Conservation (phyloP, 2,888 invertebrate species). For the Myopa testacea region DNA sequence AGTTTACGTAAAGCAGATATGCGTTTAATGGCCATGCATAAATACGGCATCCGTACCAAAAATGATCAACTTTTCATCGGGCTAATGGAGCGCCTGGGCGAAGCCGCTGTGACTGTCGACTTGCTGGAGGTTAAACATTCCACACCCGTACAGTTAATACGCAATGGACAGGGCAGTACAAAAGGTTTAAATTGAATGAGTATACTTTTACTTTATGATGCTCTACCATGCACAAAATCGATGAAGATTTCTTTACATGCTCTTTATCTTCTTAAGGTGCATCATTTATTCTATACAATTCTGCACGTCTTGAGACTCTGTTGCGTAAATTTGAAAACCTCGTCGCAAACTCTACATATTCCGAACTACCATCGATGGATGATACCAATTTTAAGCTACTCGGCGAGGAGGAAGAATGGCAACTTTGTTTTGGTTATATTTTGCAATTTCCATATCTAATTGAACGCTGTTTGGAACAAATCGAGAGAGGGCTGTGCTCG, state of each 20-base stretch:
- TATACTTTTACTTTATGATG: background rate
- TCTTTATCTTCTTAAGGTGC: constrained; percentile 73
- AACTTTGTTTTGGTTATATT: constrained; percentile 76
- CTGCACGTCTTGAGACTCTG: constrained; percentile 77
- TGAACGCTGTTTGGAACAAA: constrained; percentile 70
- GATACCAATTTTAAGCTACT: constrained; percentile 75
- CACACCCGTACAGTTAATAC: constrained; percentile 71
- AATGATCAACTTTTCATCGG: constrained; percentile 70
- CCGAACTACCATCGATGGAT: constrained; percentile 72
- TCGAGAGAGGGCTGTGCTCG: constrained; percentile 71
- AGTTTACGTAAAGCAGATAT: constrained; percentile 75
- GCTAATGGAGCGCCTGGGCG: constrained; percentile 73
- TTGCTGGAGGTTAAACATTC: constrained; percentile 75
- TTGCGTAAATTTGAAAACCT: constrained; percentile 74
- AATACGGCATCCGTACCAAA: constrained; percentile 72
- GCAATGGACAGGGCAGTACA: constrained; percentile 60
- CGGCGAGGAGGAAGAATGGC: constrained; percentile 83
- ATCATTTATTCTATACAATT: constrained; percentile 82
- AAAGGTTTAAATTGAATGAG: constrained; percentile 52
- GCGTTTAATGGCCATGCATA: constrained; percentile 77
- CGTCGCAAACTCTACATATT: constrained; percentile 72
- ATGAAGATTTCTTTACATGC: background rate
- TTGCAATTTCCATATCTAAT: constrained; percentile 75
- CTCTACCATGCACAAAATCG: background rate
- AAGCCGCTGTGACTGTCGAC: constrained; percentile 77